These are phyloP conservation scores for Chaetura pelagica DNA, from an alignment of 2,113 vertebrate genomes.

Conservation along the genomic window DNA sequence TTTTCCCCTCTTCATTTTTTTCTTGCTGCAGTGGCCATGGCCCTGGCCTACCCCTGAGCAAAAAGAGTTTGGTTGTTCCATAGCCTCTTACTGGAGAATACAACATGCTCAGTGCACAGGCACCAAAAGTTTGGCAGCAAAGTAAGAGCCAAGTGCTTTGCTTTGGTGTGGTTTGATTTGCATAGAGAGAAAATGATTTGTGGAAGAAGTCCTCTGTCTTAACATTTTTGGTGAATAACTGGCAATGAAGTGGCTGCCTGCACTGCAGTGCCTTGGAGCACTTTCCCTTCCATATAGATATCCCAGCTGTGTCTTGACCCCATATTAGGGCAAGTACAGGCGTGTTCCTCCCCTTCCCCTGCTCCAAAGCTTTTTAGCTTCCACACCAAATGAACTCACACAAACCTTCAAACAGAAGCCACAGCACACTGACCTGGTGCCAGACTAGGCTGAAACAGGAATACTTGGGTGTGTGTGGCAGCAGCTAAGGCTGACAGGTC, in stretches of 20 bases:
- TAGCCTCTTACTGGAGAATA: not conserved
- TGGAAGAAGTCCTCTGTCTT: not conserved
- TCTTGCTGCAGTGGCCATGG: not conserved
- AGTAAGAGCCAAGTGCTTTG: not conserved
- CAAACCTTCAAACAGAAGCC: not conserved
- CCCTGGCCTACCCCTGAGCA: rapidly evolving
- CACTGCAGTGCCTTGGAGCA: not conserved
- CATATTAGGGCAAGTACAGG: not conserved
- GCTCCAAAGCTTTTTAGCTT: not conserved
- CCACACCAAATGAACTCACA: not conserved
- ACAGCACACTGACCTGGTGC: rapidly evolving
- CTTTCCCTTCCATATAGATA: not conserved
- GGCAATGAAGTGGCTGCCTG: not conserved
- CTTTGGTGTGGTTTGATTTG: not conserved
- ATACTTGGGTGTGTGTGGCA: rapidly evolving
- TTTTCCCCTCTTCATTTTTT: not conserved
- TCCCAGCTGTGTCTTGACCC: not conserved
- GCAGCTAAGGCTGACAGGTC: not conserved
- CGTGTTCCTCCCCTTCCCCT: not conserved
- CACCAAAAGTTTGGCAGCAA: not conserved
- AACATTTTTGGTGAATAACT: not conserved
- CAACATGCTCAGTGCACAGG: not conserved
- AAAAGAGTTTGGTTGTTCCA: not conserved
- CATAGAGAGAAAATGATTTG: not conserved
- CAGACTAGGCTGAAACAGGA: not conserved